Evolutionary conservation across 2,888 invertebrate species (phyloP).

Genomic region (Yponomeuta plumbellus): DNA sequence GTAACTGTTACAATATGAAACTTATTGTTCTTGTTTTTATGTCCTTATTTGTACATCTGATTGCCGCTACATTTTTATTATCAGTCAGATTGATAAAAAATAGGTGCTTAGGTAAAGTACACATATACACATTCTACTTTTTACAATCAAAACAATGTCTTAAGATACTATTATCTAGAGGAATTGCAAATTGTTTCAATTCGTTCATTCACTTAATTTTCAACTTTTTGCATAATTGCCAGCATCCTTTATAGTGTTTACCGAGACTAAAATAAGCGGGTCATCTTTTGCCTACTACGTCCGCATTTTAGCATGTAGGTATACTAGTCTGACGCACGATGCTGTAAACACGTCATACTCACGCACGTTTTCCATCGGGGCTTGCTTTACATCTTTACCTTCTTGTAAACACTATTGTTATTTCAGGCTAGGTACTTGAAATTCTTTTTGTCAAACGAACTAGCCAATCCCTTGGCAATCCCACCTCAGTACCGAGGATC

Average conservation of each 20-base stretch:
- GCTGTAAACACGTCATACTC: not conserved
- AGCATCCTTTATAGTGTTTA: not conserved
- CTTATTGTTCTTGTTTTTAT: not conserved
- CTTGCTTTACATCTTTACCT: too few relatives aligned
- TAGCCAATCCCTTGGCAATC: too few relatives aligned
- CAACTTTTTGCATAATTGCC: constrained; percentile 10
- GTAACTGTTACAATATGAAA: not conserved
- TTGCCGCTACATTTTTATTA: not conserved
- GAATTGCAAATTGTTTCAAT: not conserved
- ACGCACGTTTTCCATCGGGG: not conserved
- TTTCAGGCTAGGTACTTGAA: too few relatives aligned
- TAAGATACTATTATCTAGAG: not conserved
- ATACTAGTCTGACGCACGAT: not conserved
- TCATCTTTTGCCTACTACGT: constrained; percentile 20
- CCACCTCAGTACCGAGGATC: too few relatives aligned
- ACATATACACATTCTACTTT: too few relatives aligned
- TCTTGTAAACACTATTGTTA: too few relatives aligned
- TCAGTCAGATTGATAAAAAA: not conserved
- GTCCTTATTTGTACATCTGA: not conserved
- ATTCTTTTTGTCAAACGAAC: too few relatives aligned
- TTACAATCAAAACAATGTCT: too few relatives aligned
- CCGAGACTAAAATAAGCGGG: constrained; percentile 11
- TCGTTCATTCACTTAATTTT: not conserved
- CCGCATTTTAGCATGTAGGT: constrained; percentile 20
- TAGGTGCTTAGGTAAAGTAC: not conserved